Evolutionary conservation across 1,140 invertebrate species (phyloP).

Genomic region (Drosophila saltans): DNA sequence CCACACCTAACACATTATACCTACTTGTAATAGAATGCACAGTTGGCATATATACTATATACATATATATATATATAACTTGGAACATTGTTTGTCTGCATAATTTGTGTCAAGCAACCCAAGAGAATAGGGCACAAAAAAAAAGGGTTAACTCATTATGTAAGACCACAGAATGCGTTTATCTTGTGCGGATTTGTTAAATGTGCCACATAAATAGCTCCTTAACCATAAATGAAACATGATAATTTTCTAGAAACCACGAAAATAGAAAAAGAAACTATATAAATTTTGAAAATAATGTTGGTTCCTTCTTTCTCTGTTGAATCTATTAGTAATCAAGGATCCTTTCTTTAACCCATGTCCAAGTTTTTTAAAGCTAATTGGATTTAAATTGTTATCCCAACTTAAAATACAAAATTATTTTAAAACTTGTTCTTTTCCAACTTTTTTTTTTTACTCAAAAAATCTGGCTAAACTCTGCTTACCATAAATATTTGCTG

Average conservation of each 20-base stretch:
- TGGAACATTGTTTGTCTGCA: constrained; percentile 34
- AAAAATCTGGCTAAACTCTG: constrained; percentile 9
- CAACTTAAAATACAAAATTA: neutral
- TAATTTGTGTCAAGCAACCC: constrained; percentile 36
- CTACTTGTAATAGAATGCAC: constrained; percentile 19
- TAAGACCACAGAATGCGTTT: constrained; percentile 40
- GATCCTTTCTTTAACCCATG: neutral
- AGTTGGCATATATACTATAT: constrained; percentile 19
- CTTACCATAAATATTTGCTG: constrained; percentile 31
- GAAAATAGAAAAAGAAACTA: neutral
- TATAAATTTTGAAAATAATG: no score
- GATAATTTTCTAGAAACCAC: neutral
- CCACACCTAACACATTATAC: constrained; percentile 35
- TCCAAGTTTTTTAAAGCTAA: neutral
- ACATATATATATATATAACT: neutral
- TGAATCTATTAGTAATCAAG: no score
- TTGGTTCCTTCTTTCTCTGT: no score
- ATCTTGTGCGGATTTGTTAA: constrained; percentile 8
- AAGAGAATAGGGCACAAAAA: neutral
- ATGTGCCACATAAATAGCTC: neutral
- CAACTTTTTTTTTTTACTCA: neutral
- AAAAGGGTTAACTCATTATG: constrained; percentile 49
- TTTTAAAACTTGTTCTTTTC: neutral
- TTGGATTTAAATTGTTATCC: neutral
- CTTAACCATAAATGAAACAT: constrained; percentile 8